Evolutionary conservation across 2,888 invertebrate genomes (phyloP), one percentile per base, ranked within the genome.

Genomic region (Tetheella fluctuosa): DNA sequence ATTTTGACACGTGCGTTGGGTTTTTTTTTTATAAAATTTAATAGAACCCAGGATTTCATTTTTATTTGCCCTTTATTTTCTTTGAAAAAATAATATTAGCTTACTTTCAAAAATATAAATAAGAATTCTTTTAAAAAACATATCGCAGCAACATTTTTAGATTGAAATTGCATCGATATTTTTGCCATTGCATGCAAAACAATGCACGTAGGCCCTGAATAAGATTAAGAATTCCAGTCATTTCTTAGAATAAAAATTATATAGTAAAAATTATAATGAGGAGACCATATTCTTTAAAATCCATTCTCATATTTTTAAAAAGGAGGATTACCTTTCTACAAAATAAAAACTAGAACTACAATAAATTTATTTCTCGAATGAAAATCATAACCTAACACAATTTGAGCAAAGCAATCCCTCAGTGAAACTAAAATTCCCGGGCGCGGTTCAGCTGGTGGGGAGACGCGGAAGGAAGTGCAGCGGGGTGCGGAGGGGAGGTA

Each of bases 381-480:
- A 65, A 73, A 80, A 71, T 75, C 80, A 79, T 82, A 82, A 83
- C 80, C 80, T 82, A 77, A 76, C 80, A 63, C 81, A 83, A 83
- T 78, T 65, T 65, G 54, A 64, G 66, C n/a, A n/a, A n/a, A 67
- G 65, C n/a, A n/a, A 69, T 62, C 69, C 65, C 48, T 52, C 62
- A 71, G 73, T 76, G 77, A 79, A 81, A 79, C 81, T 79, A 74
- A 76, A 83, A 76, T 80, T 10, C 81, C 78, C 83, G 83, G 84
- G 81, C 80, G 78, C 73, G 79, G 73, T 20, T 48, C 34, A 55
- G 55, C 55, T 55, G 28, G 23, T 17, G 67, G 68, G 64, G 73
- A 68, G 74, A 67, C 79, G 80, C 81, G 87, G 86, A 85, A 86
- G 86, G 86, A 86, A 86, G 79, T 85, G 84, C 83, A 84, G 77